These are phyloP conservation scores for Polietes domitor DNA, from an alignment of 2,888 invertebrate species.

Conservation along the genomic window DNA sequence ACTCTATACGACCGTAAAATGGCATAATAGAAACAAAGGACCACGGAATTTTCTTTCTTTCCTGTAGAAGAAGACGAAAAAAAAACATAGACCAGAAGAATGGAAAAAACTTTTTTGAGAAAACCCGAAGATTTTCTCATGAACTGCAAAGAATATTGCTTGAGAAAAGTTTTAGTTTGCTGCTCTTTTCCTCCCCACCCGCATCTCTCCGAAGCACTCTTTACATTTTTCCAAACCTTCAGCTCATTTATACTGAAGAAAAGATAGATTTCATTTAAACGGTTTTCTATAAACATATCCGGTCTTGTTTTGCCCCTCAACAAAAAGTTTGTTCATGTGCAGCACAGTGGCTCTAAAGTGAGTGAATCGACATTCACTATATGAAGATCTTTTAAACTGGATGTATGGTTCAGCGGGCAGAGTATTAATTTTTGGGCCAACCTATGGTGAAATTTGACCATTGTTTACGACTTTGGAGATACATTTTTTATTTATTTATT, in stretches of 20 bases:
- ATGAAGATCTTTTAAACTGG: too few species aligned
- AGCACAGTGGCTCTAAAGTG: too few species aligned
- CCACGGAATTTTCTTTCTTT: constrained; percentile 5
- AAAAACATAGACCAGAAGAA: neutral
- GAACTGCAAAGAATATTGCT: constrained; percentile 24
- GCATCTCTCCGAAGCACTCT: neutral
- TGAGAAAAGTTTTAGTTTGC: constrained; percentile 9
- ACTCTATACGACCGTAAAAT: constrained; percentile 28
- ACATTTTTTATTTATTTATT: too few species aligned
- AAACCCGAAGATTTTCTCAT: neutral
- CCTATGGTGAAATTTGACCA: too few species aligned
- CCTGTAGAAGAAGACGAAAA: neutral
- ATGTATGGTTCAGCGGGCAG: too few species aligned
- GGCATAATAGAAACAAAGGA: constrained; percentile 17
- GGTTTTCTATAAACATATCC: constrained; percentile 10
- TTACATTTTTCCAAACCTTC: neutral
- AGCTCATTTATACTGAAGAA: neutral
- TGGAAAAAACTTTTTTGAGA: neutral
- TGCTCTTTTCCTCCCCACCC: neutral
- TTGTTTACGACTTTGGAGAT: too few species aligned
- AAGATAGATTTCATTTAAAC: constrained; percentile 15
- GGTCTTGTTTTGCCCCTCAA: neutral
- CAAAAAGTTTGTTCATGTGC: neutral
- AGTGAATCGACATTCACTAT: too few species aligned
- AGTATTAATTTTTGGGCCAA: too few species aligned